Percentiles rank a stretch among this genome's conserved stretches.
Evolutionary conservation across 2,113 vertebrate species (phyloP).

Genomic region (Aptenodytes forsteri): DNA sequence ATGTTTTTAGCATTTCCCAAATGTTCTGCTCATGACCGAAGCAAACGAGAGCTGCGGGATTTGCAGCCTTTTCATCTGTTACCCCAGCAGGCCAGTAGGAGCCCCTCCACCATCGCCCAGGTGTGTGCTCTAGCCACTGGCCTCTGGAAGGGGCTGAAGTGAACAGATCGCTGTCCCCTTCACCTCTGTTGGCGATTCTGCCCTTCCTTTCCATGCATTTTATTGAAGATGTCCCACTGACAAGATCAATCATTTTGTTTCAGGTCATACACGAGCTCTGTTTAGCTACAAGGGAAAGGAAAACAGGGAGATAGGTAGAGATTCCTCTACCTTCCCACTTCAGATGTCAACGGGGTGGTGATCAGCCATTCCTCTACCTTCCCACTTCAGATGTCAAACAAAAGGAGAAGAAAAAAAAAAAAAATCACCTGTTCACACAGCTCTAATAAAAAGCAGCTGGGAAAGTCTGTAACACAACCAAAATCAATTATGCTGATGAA

Average conservation of each 20-base stretch:
- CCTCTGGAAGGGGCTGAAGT: not conserved
- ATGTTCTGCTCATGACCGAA: not conserved
- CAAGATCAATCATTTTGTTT: not conserved
- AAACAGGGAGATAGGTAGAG: not conserved
- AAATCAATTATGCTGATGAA: slow-evolving; percentile 13
- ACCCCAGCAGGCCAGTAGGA: not conserved
- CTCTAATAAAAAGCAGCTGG: slow-evolving; percentile 8
- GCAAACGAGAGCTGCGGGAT: not conserved
- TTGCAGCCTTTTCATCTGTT: not conserved
- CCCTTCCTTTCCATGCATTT: not conserved
- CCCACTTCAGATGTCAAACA: not conserved
- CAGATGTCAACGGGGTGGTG: not conserved
- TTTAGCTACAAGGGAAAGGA: not conserved
- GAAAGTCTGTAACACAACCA: not conserved
- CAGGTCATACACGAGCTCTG: not conserved
- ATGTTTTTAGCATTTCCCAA: not conserved
- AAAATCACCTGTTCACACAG: not conserved
- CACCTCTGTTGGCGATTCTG: not conserved
- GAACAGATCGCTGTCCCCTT: not conserved
- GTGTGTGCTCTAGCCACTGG: not conserved
- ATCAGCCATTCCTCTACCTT: not conserved
- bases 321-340: not conserved
- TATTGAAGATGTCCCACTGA: not conserved
- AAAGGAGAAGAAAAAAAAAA: not conserved
- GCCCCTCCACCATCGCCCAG: not conserved